Conservation (phyloP, 2,113 vertebrate genomes). For the Phalacrocorax aristotelis region DNA sequence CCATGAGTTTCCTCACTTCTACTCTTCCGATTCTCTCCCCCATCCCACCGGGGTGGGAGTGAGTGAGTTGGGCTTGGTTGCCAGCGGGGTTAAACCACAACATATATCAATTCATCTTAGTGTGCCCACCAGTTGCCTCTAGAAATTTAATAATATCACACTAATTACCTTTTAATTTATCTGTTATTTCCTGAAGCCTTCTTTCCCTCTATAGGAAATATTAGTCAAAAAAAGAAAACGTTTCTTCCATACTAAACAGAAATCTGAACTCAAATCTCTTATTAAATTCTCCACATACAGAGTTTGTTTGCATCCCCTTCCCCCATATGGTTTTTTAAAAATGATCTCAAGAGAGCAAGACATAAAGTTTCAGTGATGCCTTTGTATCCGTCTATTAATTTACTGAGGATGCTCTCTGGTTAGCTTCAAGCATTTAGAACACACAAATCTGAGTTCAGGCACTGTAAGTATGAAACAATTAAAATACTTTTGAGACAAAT, state of each 20-base stretch:
- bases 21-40: no score
- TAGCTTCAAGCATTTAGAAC: background rate
- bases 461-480: constrained; percentile 15
- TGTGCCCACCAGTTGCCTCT: background rate
- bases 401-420: background rate
- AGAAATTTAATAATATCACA: background rate
- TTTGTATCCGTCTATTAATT: background rate
- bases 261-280: background rate
- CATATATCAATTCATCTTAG: background rate
- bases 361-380: background rate
- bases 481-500: constrained; percentile 16
- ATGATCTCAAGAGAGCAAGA: background rate
- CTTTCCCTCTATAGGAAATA: background rate
- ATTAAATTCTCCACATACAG: background rate
- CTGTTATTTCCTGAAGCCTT: background rate
- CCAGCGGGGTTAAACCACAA: no score
- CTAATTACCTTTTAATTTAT: background rate
- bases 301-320: background rate
- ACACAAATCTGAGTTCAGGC: background rate
- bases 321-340: background rate
- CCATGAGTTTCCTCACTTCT: no score
- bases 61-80: no score
- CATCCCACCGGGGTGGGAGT: no score
- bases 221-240: background rate
- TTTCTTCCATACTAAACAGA: background rate